Percentiles rank a stretch among this genome's conserved stretches.
These are phyloP conservation scores for Platichthys stellatus DNA, from an alignment of 2,113 vertebrate species.

Conservation along the genomic window DNA sequence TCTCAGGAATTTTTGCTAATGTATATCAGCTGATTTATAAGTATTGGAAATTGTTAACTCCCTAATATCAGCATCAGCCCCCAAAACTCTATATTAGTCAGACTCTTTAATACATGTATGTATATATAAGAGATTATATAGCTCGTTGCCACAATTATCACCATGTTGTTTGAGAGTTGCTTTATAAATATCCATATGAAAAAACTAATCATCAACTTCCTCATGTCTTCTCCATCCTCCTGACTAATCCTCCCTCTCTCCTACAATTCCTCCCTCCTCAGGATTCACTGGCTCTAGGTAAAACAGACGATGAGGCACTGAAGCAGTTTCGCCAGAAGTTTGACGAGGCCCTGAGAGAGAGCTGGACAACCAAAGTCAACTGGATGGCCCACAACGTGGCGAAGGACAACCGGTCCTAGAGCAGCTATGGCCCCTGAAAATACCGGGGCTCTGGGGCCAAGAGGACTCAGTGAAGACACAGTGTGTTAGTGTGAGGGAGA, in stretches of 20 bases:
- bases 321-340: conserved; percentile 99
- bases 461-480: conserved; percentile 49
- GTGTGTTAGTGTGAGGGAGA: conserved; percentile 18
- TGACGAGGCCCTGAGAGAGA: conserved; percentile 97
- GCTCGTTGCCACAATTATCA: too few relatives aligned
- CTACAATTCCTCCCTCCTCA: conserved; percentile 1
- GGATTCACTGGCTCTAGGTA: conserved; percentile 97
- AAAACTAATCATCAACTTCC: neutral
- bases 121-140: too few relatives aligned
- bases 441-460: neutral
- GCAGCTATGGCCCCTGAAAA: conserved; percentile 18
- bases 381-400: conserved; percentile 99
- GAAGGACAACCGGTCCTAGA: conserved; percentile 95
- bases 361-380: conserved; percentile 99
- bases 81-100: too few relatives aligned
- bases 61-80: too few relatives aligned
- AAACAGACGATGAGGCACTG: conserved; percentile 95
- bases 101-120: too few relatives aligned
- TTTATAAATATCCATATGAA: too few relatives aligned
- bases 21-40: too few relatives aligned
- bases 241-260: neutral
- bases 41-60: too few relatives aligned
- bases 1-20: too few relatives aligned
- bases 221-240: neutral
- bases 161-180: too few relatives aligned